Evolutionary conservation across 1,140 invertebrate species (phyloP), one percentile per base, ranked within the genome.

Genomic region (Drosophila littoralis): DNA sequence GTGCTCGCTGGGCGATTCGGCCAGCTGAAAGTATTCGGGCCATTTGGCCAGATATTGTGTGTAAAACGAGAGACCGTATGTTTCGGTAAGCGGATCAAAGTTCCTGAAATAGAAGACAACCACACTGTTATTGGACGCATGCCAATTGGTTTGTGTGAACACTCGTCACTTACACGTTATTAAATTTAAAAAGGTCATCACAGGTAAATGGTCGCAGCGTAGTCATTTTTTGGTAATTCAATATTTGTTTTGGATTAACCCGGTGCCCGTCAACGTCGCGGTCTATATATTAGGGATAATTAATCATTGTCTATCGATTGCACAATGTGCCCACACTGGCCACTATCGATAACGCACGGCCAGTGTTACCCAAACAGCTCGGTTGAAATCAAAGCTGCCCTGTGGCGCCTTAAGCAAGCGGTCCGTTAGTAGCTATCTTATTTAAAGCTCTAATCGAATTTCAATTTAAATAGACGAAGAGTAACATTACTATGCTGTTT

Each of bases 21-120:
- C 97, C 33, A 99, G 96, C 94, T 98, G 97, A 93, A 99, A 99
- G 93, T 99, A 99, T 93, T 99, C 98, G n/a, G 98, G 98, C 98
- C 98, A 99, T 92, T 98, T 97, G 6, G 98, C 97, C 81, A 99
- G 93, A 93, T 99, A 99, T 91, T 98, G 98, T 93, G 99, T 97
- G 90, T 99, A 99, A 94, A 99, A 99, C 1, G 97, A 96, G 51
- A 99, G 93, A 4, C 98, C 98, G 95, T 99, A 99, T 48, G 98
- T 99, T 94, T 99, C 98, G 13, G 98, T 99, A 13, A 99, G 93
- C 7, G 98, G 97, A 93, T 99, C 98, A 86, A 99, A 94, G 93
- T 99, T 99, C 40, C 97, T 84, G 95, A 52, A 94, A 92, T 84
- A 70, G 75, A 77, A 70, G 75, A 77, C 33, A 66, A 38, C 40